These are phyloP conservation scores for Athalia circularis DNA, from an alignment of 2,888 invertebrate genomes.

Conservation along the genomic window DNA sequence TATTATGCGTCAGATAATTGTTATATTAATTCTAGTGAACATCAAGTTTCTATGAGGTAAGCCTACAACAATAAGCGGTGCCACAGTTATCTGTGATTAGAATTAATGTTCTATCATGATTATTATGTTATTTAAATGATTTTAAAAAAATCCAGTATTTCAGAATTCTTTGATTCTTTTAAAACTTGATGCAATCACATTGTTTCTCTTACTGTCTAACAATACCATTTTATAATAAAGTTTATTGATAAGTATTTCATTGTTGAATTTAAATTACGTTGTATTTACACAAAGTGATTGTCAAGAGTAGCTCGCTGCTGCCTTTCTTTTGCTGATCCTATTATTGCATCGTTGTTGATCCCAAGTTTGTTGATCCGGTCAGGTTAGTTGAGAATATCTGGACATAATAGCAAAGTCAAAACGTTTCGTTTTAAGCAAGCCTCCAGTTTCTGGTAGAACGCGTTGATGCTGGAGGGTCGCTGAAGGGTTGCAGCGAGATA, in stretches of 20 bases:
- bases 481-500: too few species aligned
- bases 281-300: not conserved
- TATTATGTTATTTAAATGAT: conserved; percentile 11
- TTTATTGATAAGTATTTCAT: conserved; percentile 14
- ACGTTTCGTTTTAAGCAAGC: conserved; percentile 71
- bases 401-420: conserved; percentile 42
- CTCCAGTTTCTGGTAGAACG: conserved; percentile 75
- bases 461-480: conserved; percentile 76
- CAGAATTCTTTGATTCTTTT: conserved; percentile 28
- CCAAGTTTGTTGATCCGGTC: too few species aligned
- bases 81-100: conserved; percentile 34
- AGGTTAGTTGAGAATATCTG: conserved; percentile 15
- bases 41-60: not conserved
- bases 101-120: conserved; percentile 21
- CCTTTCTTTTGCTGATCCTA: too few species aligned
- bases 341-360: too few species aligned
- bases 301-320: not conserved
- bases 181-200: conserved; percentile 7
- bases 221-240: conserved; percentile 40
- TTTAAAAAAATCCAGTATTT: conserved; percentile 23
- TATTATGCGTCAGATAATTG: not conserved
- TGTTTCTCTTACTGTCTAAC: conserved; percentile 29
- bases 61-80: not conserved
- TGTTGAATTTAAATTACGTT: not conserved
- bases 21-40: not conserved